Evolutionary conservation across 2,888 invertebrate species (phyloP).

Genomic region (Meghimatium bilineatum): DNA sequence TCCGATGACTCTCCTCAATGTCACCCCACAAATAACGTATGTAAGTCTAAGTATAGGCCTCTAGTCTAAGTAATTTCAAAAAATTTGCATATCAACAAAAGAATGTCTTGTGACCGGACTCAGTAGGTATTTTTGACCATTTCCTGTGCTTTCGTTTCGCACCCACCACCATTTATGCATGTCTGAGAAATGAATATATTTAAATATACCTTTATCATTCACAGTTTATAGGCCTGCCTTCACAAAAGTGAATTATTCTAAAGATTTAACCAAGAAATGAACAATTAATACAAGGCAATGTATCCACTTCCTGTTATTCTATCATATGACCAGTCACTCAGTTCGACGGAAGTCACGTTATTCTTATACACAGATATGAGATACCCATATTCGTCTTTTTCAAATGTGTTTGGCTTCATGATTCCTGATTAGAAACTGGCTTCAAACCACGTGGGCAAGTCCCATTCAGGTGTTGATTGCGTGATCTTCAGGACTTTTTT

Average conservation of each 20-base stretch:
- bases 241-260: not conserved
- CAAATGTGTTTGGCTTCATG: too few species aligned
- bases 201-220: not conserved
- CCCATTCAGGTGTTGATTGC: too few species aligned
- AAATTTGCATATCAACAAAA: conserved; percentile 11
- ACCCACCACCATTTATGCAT: not conserved
- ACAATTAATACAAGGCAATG: not conserved
- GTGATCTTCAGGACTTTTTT: too few species aligned
- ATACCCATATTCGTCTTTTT: too few species aligned
- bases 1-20: conserved; percentile 3
- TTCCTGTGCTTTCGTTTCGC: conserved; percentile 1
- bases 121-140: not conserved
- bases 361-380: not conserved
- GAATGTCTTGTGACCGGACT: conserved; percentile 12
- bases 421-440: too few species aligned
- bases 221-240: not conserved
- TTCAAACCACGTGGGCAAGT: too few species aligned
- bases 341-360: conserved; percentile 3
- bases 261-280: not conserved
- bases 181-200: not conserved
- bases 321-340: not conserved
- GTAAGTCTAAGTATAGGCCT: not conserved
- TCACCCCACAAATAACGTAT: not conserved
- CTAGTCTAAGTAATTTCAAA: not conserved
- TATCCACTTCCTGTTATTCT: conserved; percentile 3